Evolutionary conservation across 2,113 vertebrate genomes (phyloP).

Genomic region (Calidris pygmaea): DNA sequence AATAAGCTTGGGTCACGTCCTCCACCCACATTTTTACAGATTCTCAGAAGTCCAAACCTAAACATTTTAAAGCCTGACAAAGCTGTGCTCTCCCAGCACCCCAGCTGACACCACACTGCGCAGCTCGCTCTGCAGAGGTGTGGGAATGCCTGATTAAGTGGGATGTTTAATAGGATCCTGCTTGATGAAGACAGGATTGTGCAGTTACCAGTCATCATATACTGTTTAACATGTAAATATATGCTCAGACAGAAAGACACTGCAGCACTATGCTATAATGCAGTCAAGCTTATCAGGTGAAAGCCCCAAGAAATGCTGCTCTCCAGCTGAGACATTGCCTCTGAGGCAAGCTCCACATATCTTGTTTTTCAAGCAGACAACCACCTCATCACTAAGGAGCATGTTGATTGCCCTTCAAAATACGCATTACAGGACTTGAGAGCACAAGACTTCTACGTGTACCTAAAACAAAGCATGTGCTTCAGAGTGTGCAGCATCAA

Average conservation of each 20-base stretch:
- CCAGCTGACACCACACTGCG: neutral
- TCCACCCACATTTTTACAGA: neutral
- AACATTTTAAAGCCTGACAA: neutral
- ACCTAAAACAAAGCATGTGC: neutral
- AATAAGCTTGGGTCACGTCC: neutral
- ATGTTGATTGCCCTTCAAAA: neutral
- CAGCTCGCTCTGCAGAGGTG: neutral
- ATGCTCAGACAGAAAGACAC: neutral
- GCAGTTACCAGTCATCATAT: neutral
- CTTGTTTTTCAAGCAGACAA: neutral
- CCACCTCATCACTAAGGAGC: neutral
- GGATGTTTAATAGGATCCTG: neutral
- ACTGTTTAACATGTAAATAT: conserved; percentile 21
- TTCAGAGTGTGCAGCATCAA: neutral
- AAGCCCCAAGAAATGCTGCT: neutral
- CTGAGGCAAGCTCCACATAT: neutral
- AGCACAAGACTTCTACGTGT: neutral
- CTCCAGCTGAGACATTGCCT: neutral
- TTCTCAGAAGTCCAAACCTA: neutral
- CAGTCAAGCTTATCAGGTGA: neutral
- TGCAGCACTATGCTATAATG: neutral
- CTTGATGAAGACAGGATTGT: neutral
- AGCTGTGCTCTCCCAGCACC: neutral
- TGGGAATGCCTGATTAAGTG: neutral
- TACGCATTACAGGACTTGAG: accelerated